phyloP scores from a whole-genome alignment of 2,113 vertebrate genomes.

The Hoplias malabaricus region DNA sequence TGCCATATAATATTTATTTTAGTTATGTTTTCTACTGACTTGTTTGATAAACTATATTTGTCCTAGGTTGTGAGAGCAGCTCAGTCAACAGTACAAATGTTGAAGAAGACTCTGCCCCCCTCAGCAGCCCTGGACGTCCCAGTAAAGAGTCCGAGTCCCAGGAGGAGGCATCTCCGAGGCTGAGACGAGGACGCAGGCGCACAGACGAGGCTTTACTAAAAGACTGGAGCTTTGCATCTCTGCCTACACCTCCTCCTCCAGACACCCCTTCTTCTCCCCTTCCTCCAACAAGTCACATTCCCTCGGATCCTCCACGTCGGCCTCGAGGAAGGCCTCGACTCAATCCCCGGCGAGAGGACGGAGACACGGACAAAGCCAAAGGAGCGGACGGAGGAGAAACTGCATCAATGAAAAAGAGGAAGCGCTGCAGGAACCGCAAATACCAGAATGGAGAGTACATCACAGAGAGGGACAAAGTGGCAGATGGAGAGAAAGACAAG shows the following conservation, averaged over 20 bases:
- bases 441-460: constrained; percentile 94
- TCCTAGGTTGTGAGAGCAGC: constrained; percentile 57
- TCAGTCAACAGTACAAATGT: constrained; percentile 34
- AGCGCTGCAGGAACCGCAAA: constrained; percentile 87
- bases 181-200: constrained; percentile 70
- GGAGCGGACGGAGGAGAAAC: constrained; percentile 50
- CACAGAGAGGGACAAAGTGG: constrained; percentile 80
- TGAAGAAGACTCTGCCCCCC: constrained; percentile 45
- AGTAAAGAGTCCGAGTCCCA: constrained; percentile 56
- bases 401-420: constrained; percentile 83
- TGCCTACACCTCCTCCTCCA: constrained; percentile 63
- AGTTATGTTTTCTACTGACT: too few relatives aligned
- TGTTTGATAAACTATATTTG: too few relatives aligned
- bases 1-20: too few relatives aligned
- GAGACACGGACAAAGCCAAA: constrained; percentile 54
- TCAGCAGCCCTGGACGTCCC: constrained; percentile 41
- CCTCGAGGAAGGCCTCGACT: constrained; percentile 75
- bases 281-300: constrained; percentile 45
- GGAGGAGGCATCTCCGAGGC: constrained; percentile 62
- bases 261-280: constrained; percentile 28
- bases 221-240: constrained; percentile 73
- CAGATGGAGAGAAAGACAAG: constrained; percentile 66
- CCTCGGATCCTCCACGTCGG: constrained; percentile 57
- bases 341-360: constrained; percentile 62
- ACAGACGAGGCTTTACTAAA: constrained; percentile 70